These are phyloP conservation scores for Cassiopea andromeda DNA, from an alignment of 30 jellyfish, hydroid and myxozoan species.

Conservation along the genomic window DNA sequence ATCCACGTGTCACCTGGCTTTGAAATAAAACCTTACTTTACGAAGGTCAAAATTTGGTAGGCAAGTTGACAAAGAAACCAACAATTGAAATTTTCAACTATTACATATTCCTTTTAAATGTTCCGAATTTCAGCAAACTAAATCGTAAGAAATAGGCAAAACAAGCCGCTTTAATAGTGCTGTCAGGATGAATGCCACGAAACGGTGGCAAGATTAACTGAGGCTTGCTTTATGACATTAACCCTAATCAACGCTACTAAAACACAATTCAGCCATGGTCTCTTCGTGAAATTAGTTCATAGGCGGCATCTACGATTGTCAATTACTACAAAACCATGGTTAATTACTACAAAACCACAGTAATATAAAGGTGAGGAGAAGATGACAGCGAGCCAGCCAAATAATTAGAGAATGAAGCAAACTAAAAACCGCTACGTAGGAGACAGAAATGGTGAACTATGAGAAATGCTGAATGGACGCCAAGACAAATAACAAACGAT, in stretches of 20 bases:
- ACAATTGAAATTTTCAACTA: neutral
- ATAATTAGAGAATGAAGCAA: neutral
- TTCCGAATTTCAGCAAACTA: neutral
- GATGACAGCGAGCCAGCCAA: neutral
- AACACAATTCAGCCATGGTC: neutral
- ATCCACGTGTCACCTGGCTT: neutral
- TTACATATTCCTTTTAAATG: neutral
- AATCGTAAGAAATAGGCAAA: neutral
- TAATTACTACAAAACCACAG: constrained; percentile 7
- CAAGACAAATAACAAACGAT: neutral
- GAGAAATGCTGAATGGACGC: constrained; percentile 8
- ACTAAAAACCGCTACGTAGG: neutral
- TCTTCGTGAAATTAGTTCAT: neutral
- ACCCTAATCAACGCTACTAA: neutral
- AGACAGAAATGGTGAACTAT: neutral
- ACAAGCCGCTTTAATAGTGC: neutral
- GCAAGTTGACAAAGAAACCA: neutral
- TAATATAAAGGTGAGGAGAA: neutral
- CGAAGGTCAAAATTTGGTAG: neutral
- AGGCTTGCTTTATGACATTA: constrained; percentile 5
- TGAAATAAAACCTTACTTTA: neutral
- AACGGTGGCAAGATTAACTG: neutral
- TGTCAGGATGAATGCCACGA: neutral
- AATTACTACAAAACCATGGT: constrained; percentile 7
- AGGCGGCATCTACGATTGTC: constrained; percentile 10